These are phyloP conservation scores for Parnassius apollo DNA, from an alignment of 2,888 invertebrate genomes.

Conservation along the genomic window DNA sequence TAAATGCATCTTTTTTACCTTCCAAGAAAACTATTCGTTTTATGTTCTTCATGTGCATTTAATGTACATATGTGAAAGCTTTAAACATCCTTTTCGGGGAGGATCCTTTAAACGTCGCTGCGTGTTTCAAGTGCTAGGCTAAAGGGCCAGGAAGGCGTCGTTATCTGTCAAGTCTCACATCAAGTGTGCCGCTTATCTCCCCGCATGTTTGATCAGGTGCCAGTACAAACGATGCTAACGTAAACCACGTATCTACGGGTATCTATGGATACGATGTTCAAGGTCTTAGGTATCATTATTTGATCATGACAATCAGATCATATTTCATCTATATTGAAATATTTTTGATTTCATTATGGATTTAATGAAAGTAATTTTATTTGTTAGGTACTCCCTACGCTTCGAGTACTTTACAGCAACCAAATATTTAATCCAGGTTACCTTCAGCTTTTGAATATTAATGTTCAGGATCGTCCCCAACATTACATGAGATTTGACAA, in stretches of 20 bases:
- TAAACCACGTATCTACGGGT: slow-evolving; percentile 43
- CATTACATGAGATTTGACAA: no score
- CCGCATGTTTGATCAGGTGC: slow-evolving; percentile 79
- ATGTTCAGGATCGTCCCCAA: no score
- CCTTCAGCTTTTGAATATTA: no score
- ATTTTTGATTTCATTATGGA: slow-evolving; percentile 32
- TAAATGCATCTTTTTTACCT: slow-evolving; percentile 29
- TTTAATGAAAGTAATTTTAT: no score
- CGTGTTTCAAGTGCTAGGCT: slow-evolving; percentile 47
- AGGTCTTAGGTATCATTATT: slow-evolving; percentile 53
- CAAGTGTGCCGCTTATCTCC: slow-evolving; percentile 75
- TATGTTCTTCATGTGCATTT: slow-evolving; percentile 14
- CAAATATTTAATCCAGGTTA: no score
- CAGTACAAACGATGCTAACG: slow-evolving; percentile 53
- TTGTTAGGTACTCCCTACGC: no score
- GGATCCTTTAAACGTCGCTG: slow-evolving; percentile 13
- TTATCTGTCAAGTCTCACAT: slow-evolving; percentile 71
- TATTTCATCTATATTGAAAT: slow-evolving; percentile 43
- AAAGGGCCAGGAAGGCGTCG: slow-evolving; percentile 57
- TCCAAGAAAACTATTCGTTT: slow-evolving; percentile 16
- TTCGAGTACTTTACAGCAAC: no score
- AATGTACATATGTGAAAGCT: not conserved
- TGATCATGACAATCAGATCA: slow-evolving; percentile 62
- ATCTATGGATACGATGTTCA: slow-evolving; percentile 50
- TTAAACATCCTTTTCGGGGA: slow-evolving; percentile 4